A percentile compares a stretch with the other conserved stretches of the same genome.
Conservation (phyloP, 1,140 invertebrate species). For the Drosophila paulistorum region DNA sequence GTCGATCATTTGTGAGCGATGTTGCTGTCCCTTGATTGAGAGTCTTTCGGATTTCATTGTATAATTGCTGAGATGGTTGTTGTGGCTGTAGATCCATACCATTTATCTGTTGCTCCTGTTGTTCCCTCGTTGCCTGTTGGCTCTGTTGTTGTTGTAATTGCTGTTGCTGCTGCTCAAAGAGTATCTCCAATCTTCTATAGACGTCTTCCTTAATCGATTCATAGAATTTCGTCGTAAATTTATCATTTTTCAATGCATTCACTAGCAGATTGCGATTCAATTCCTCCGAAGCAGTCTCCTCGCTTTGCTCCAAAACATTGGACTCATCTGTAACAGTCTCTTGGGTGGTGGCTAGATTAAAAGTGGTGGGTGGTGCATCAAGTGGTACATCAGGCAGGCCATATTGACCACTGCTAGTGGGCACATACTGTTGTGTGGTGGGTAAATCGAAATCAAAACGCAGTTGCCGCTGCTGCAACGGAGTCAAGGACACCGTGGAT, state of each 20-base stretch:
- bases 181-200: conserved; percentile 88
- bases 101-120: conserved; percentile 12
- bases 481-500: conserved; percentile 58
- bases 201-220: conserved; percentile 87
- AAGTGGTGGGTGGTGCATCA: conserved; percentile 26
- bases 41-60: conserved; percentile 57
- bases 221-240: conserved; percentile 86
- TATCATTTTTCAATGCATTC: conserved; percentile 79
- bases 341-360: conserved; percentile 34
- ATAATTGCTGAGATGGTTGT: conserved; percentile 32
- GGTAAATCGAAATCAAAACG: conserved; percentile 69
- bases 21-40: conserved; percentile 47
- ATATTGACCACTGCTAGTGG: background rate
- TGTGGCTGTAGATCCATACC: background rate
- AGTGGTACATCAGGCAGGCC: background rate
- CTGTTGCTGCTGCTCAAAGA: conserved; percentile 86
- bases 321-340: conserved; percentile 54
- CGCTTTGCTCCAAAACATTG: conserved; percentile 59
- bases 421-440: conserved; percentile 48
- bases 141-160: conserved; percentile 83
- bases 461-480: conserved; percentile 76
- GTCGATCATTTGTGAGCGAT: background rate
- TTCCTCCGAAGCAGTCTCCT: conserved; percentile 77
- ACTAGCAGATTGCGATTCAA: conserved; percentile 78
- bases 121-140: conserved; percentile 83